phyloP scores from a whole-genome alignment of 2,888 invertebrate genomes.

The Drosophila diplacantha region DNA sequence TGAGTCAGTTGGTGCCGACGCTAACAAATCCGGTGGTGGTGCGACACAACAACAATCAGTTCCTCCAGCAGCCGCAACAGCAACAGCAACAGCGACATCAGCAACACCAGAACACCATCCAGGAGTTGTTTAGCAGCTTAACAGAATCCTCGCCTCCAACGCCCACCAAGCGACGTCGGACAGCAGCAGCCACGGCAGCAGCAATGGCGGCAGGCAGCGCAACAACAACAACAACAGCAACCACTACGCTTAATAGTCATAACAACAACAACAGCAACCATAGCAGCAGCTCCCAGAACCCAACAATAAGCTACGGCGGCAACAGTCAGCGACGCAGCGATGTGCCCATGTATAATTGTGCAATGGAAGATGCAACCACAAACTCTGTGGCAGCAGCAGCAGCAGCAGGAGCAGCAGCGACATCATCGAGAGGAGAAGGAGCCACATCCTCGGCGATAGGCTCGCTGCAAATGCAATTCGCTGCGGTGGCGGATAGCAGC shows the following conservation, averaged over 20 bases:
- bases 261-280: conserved; percentile 41
- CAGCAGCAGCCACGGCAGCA: conserved; percentile 39
- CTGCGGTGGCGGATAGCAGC: conserved; percentile 53
- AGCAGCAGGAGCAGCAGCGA: not conserved
- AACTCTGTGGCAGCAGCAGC: conserved; percentile 16
- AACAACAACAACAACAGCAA: conserved; percentile 29
- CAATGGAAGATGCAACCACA: conserved; percentile 68
- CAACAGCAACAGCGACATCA: conserved; percentile 29
- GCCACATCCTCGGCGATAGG: conserved; percentile 52
- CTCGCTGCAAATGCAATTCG: conserved; percentile 60
- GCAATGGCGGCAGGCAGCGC: conserved; percentile 46
- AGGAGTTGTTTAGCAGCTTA: conserved; percentile 66
- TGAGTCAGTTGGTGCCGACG: conserved; percentile 60
- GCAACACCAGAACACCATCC: conserved; percentile 46
- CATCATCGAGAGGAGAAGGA: conserved; percentile 23
- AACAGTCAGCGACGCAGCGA: conserved; percentile 70
- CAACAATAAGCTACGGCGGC: conserved; percentile 48
- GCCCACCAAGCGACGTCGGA: conserved; percentile 50
- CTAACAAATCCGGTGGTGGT: conserved; percentile 62
- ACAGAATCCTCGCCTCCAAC: conserved; percentile 58
- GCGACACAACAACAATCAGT: conserved; percentile 35
- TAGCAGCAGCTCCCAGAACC: conserved; percentile 48
- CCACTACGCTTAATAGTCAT: conserved; percentile 61
- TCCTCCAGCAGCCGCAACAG: conserved; percentile 25
- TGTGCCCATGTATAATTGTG: conserved; percentile 77